A percentile compares a stretch with the other conserved stretches of the same genome.
These are phyloP conservation scores for Diplodus sargus DNA, from an alignment of 2,797 vertebrate species.

Conservation along the genomic window DNA sequence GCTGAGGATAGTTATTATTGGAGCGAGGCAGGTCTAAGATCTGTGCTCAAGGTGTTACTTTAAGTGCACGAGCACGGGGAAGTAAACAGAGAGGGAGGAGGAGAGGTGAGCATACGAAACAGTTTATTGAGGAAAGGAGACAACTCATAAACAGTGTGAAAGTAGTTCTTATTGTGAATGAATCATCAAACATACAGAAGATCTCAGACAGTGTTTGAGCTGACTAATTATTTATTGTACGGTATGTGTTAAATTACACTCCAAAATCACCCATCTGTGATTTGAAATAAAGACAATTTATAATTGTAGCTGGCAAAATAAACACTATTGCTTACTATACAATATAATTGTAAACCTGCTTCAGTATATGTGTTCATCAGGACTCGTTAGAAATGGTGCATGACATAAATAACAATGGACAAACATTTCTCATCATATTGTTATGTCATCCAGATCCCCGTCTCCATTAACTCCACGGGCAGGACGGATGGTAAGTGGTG, in stretches of 20 bases:
- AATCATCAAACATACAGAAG: neutral
- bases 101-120: neutral
- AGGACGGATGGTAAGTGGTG: conserved; percentile 70
- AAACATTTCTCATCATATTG: conserved; percentile 59
- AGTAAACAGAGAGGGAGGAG: neutral
- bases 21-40: conserved; percentile 23
- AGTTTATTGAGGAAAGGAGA: neutral
- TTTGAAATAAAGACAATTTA: neutral
- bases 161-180: neutral
- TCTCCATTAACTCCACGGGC: conserved; percentile 30
- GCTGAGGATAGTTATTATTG: conserved; percentile 8
- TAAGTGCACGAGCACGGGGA: neutral
- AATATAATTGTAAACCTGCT: too few species aligned
- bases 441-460: conserved; percentile 63
- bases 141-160: neutral
- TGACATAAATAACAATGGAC: neutral
- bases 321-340: neutral
- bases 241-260: neutral
- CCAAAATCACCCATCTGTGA: neutral
- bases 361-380: neutral
- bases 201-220: neutral
- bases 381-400: neutral
- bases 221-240: neutral
- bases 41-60: neutral
- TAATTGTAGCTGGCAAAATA: neutral